A percentile compares a stretch with the other conserved stretches of the same genome.
phyloP scores from a whole-genome alignment of 2,888 invertebrate species.

The Leucoma salicis region DNA sequence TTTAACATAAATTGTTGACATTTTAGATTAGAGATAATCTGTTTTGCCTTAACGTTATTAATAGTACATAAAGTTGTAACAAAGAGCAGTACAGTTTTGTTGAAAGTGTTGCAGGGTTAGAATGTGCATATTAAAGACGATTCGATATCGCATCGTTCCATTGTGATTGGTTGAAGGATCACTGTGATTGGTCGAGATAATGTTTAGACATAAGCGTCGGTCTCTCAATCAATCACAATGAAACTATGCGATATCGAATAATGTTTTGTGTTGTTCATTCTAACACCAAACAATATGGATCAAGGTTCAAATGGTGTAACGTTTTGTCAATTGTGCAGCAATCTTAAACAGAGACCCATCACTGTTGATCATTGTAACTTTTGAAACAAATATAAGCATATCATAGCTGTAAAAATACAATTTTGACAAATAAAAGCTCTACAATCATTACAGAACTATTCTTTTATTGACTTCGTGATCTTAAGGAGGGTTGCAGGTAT shows the following conservation, averaged over 20 bases:
- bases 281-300: too few relatives aligned
- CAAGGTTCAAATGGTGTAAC: slow-evolving; percentile 65
- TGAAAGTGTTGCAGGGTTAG: slow-evolving; percentile 67
- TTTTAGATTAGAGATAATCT: slow-evolving; percentile 78
- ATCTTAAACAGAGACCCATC: slow-evolving; percentile 67
- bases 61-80: slow-evolving; percentile 75
- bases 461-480: slow-evolving; percentile 45
- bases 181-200: too few relatives aligned
- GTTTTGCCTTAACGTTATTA: slow-evolving; percentile 80
- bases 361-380: slow-evolving; percentile 83
- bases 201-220: too few relatives aligned
- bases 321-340: slow-evolving; percentile 77
- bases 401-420: slow-evolving; percentile 95
- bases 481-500: slow-evolving; percentile 23
- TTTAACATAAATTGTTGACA: slow-evolving; percentile 80
- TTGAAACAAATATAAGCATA: slow-evolving; percentile 93
- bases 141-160: too few relatives aligned
- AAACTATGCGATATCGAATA: too few relatives aligned
- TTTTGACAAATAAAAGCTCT: slow-evolving; percentile 91
- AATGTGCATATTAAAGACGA: too few relatives aligned
- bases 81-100: slow-evolving; percentile 75
- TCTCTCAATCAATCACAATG: too few relatives aligned
- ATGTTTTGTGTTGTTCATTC: too few relatives aligned
- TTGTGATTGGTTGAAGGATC: too few relatives aligned
- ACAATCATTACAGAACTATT: slow-evolving; percentile 77